Base-by-base conservation (phyloP, 1,140 invertebrate species). In the Alviniconcha marisindica region DNA sequence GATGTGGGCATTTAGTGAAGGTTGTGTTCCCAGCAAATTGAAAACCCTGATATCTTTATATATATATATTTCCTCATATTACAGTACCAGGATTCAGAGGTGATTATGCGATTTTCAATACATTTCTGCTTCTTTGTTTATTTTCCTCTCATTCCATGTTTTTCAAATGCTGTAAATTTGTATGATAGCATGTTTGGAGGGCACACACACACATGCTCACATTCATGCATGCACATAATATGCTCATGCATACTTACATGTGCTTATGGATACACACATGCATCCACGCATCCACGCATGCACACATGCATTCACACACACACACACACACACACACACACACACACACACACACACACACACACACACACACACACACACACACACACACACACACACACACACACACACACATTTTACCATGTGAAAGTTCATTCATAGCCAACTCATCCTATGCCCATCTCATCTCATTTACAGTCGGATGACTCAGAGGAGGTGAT, bases 41-140 rank as follows among this genome's bases (percentile, higher is more conserved):
- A n/a, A n/a, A n/a, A n/a, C n/a, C n/a, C n/a, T 48, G 44, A 48
- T 10, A 48, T 18, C 5, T 48, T 48, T 48, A 10, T 10, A 48
- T 18, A 10, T 48, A 18, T 48, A 18, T 10, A 48, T 48, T 48
- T 48, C 44, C 44, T 48, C 60, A 24, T 63, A 5, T 74, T 74
- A 15, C 38, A 74, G 71, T 74, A 36, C 10, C 12, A 42, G 0
- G 71, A 74, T 42, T 42, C 71, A 74, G 71, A 74, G 71, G 71
- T 74, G 71, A 74, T 44, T 74, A 74, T 74, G 28, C 12, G 0
- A 74, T 42, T 74, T 73, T 42, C 42, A 63, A 12, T 63, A 24
- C 7, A 14, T 63, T 74, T 74, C 10, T 42, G 7, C 42, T 21
- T 71, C 38, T n/a, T 74, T 74, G 15, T 42, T 74, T 42, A 21